phyloP scores from a whole-genome alignment of 2,113 vertebrate species.

The Protomyctophum bolini region DNA sequence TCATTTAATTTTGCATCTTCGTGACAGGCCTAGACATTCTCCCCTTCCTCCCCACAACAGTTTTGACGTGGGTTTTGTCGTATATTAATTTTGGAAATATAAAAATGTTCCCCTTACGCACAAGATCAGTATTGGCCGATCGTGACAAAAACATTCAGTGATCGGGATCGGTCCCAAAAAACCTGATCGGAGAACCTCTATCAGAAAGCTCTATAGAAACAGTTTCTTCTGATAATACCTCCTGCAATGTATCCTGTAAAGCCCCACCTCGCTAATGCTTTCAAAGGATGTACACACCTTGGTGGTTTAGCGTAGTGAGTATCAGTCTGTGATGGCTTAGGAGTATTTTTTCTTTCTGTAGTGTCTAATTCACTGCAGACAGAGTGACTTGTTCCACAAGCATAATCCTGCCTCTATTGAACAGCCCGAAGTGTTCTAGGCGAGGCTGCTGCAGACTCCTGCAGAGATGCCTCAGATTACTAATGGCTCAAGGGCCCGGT shows the following conservation, averaged over 20 bases:
- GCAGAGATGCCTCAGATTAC: slow-evolving; percentile 34
- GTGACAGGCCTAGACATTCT: too few species aligned
- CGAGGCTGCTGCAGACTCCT: slow-evolving; percentile 41
- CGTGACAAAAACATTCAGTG: too few species aligned
- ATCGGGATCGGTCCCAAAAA: too few species aligned
- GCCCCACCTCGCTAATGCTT: background rate
- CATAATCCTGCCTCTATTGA: slow-evolving; percentile 6
- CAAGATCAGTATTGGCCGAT: too few species aligned
- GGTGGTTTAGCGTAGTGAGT: background rate
- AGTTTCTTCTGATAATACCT: slow-evolving; percentile 16
- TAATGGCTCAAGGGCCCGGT: slow-evolving; percentile 27
- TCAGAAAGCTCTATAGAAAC: slow-evolving; percentile 14
- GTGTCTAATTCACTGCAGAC: slow-evolving; percentile 1
- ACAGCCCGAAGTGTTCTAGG: slow-evolving; percentile 16
- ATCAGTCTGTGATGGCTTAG: background rate
- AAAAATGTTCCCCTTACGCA: too few species aligned
- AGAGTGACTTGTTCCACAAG: slow-evolving; percentile 14
- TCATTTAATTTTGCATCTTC: too few species aligned
- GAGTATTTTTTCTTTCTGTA: background rate
- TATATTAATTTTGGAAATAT: too few species aligned
- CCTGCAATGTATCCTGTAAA: background rate
- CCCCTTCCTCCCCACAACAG: too few species aligned
- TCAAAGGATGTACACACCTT: slow-evolving; percentile 3
- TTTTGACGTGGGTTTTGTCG: too few species aligned
- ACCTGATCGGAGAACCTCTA: too few species aligned